A percentile compares a stretch with the other conserved stretches of the same genome.
These are phyloP conservation scores for Halichondria panicea DNA, from an alignment of 37 sponge, comb jelly and placozoan species.

Conservation along the genomic window DNA sequence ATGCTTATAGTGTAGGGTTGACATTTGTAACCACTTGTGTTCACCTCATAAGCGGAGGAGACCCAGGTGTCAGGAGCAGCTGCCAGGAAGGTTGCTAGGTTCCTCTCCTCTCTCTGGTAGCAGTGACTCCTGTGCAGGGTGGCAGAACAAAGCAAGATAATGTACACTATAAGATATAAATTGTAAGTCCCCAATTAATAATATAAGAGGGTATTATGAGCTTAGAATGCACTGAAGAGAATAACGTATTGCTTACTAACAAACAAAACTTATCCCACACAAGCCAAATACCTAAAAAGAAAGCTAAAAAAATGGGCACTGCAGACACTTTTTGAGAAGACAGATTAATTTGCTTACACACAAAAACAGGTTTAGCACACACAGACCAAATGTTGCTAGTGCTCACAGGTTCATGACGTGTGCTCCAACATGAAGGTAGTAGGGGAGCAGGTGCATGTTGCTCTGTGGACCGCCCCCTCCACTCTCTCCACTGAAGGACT, in stretches of 20 bases:
- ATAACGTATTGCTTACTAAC: background rate
- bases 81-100: conserved; percentile 40
- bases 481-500: conserved; percentile 90
- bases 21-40: background rate
- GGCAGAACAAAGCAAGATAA: background rate
- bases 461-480: conserved; percentile 95
- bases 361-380: background rate
- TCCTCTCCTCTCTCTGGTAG: conserved; percentile 63
- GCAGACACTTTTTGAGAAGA: background rate
- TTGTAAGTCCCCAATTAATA: background rate
- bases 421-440: conserved; percentile 73
- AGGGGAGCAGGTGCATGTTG: conserved; percentile 82
- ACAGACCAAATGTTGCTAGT: background rate
- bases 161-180: background rate
- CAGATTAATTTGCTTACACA: background rate
- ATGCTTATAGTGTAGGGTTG: background rate
- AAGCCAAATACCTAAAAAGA: background rate
- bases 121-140: conserved; percentile 43
- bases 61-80: conserved; percentile 76
- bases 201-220: background rate
- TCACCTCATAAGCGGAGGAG: conserved; percentile 74
- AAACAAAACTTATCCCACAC: too few species aligned
- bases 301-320: background rate
- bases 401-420: conserved; percentile 76
- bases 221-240: background rate